Percentiles rank a stretch among this genome's conserved stretches.
phyloP scores from a whole-genome alignment of 2,797 vertebrate genomes.

The Sebastiscus tertius region DNA sequence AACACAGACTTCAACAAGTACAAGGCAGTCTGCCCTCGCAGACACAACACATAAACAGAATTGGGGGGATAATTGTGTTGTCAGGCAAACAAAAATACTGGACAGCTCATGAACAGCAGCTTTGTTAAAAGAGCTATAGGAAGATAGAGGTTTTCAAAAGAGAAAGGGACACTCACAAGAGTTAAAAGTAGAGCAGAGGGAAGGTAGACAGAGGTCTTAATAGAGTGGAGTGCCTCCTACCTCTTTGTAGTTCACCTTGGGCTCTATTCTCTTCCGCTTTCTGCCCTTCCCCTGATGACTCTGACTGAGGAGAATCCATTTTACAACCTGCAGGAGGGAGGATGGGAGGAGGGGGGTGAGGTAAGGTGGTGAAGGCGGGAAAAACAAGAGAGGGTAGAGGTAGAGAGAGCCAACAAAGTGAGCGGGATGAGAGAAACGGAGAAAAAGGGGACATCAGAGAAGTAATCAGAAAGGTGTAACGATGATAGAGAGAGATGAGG shows the following conservation, averaged over 20 bases:
- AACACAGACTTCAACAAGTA: conserved; percentile 66
- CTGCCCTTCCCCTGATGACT: conserved; percentile 85
- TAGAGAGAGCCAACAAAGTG: conserved; percentile 38
- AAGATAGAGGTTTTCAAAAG: conserved; percentile 15
- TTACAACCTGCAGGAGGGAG: conserved; percentile 86
- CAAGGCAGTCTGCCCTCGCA: conserved; percentile 42
- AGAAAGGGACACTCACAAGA: conserved; percentile 3
- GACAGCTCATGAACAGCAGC: conserved; percentile 11
- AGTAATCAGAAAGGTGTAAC: conserved; percentile 32
- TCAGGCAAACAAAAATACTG: conserved; percentile 34
- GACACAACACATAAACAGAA: conserved; percentile 65
- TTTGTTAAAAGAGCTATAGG: neutral
- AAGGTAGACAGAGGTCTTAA: conserved; percentile 47
- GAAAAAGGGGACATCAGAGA: neutral
- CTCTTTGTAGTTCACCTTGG: conserved; percentile 88
- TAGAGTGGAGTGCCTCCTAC: conserved; percentile 82
- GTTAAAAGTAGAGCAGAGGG: conserved; percentile 4
- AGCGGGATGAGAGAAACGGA: conserved; percentile 9
- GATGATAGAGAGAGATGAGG: conserved; percentile 6
- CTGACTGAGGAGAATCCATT: conserved; percentile 90
- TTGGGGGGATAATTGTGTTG: conserved; percentile 43
- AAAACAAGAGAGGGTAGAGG: conserved; percentile 38
- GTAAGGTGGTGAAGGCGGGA: conserved; percentile 53
- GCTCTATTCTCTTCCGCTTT: conserved; percentile 86
- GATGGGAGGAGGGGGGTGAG: neutral